Percentiles rank a stretch among this genome's conserved stretches.
Evolutionary conservation across 2,113 vertebrate genomes (phyloP).

Genomic region (Lycocorax pyrrhopterus): DNA sequence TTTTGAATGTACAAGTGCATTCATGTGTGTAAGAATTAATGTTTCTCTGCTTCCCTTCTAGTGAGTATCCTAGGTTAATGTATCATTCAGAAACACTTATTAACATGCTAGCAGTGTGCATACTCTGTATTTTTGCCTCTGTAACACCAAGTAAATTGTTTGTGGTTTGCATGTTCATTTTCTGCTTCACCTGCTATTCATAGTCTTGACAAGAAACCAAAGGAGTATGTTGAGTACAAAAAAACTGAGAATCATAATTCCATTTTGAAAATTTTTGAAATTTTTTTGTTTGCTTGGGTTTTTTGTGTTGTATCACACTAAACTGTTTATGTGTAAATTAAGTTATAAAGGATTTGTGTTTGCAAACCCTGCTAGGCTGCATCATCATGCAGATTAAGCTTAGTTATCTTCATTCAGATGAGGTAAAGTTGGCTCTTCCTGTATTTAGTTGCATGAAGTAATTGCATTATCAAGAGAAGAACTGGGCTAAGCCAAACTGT

Average conservation of each 20-base stretch:
- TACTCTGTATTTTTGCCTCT: not conserved
- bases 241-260: not conserved
- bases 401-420: not conserved
- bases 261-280: not conserved
- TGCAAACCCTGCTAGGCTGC: not conserved
- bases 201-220: not conserved
- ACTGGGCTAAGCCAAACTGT: not conserved
- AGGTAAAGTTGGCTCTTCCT: not conserved
- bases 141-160: not conserved
- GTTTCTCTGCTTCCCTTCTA: not conserved
- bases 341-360: not conserved
- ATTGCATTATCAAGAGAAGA: not conserved
- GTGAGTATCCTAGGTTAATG: not conserved
- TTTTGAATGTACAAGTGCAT: not conserved
- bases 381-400: not conserved
- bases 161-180: not conserved
- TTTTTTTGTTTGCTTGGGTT: not conserved
- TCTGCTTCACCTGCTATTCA: not conserved
- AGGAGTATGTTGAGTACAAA: not conserved
- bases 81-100: not conserved
- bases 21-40: not conserved
- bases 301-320: not conserved
- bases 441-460: not conserved
- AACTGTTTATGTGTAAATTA: not conserved
- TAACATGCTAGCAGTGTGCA: not conserved